A percentile compares a stretch with the other conserved stretches of the same genome.
Conservation (phyloP, 1,140 invertebrate species). For the Brachionus angularis region DNA sequence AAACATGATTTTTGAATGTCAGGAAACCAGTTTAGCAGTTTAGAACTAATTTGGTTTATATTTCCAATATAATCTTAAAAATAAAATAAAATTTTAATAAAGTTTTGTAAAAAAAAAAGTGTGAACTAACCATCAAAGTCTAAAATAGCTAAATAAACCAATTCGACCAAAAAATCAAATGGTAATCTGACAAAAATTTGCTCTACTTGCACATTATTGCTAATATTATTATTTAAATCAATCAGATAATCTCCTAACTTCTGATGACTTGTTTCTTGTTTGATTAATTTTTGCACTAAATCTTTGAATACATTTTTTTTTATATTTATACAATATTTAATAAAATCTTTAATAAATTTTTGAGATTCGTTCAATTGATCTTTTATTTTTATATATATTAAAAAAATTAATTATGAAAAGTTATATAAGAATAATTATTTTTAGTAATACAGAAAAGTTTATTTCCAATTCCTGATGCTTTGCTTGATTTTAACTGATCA, state of each 20-base stretch:
- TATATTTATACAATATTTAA: slow-evolving; percentile 8
- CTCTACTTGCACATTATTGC: no score
- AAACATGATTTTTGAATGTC: not conserved
- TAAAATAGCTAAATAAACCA: not conserved
- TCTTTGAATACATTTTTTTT: not conserved
- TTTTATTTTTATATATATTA: no score
- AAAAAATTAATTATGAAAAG: not conserved
- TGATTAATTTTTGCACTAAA: not conserved
- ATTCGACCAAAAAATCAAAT: slow-evolving; percentile 16
- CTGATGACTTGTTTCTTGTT: not conserved
- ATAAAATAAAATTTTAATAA: no score
- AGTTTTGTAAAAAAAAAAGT: no score
- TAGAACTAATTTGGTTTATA: not conserved
- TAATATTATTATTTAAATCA: not conserved
- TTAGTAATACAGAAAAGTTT: not conserved
- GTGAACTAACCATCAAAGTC: no score
- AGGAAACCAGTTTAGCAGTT: not conserved
- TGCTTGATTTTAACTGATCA: slow-evolving; percentile 17
- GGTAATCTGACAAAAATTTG: slow-evolving; percentile 3
- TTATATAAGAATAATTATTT: not conserved
- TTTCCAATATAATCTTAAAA: slow-evolving; percentile 9
- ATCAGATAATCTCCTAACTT: no score
- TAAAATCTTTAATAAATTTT: slow-evolving; percentile 5
- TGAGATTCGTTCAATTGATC: slow-evolving; percentile 20
- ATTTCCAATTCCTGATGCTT: slow-evolving; percentile 10